phyloP scores from a whole-genome alignment of 2,888 invertebrate genomes.

The Acronicta alni region DNA sequence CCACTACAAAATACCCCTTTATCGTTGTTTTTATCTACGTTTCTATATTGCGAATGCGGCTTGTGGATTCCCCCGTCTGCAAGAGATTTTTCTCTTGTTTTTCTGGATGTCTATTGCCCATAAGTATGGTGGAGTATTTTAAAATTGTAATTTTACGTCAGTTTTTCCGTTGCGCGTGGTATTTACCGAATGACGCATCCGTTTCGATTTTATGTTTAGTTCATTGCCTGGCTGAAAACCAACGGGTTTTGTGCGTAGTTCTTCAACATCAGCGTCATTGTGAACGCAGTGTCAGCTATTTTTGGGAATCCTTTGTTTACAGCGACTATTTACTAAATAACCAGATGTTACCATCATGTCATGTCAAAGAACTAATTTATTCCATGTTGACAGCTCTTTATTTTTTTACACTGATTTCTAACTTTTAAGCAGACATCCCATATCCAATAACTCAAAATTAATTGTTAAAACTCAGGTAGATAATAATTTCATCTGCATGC shows the following conservation, averaged over 20 bases:
- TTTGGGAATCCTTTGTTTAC: conserved; percentile 69
- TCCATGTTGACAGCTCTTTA: conserved; percentile 26
- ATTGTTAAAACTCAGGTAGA: too few relatives aligned
- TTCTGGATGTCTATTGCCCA: conserved; percentile 2
- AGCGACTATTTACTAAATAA: conserved; percentile 48
- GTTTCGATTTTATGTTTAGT: conserved; percentile 62
- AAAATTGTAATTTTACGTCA: conserved; percentile 18
- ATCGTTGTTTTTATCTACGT: conserved; percentile 38
- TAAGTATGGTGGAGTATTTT: background rate
- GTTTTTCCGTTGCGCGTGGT: conserved; percentile 42
- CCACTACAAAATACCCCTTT: conserved; percentile 2
- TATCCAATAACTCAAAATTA: too few relatives aligned
- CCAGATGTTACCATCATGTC: conserved; percentile 34
- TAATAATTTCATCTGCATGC: conserved; percentile 53
- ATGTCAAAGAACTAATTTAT: conserved; percentile 24
- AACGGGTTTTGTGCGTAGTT: conserved; percentile 70
- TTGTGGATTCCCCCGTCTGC: conserved; percentile 49
- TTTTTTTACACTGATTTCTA: background rate
- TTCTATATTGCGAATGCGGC: conserved; percentile 57
- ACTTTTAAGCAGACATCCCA: background rate
- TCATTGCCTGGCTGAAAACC: conserved; percentile 63
- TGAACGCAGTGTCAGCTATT: conserved; percentile 62
- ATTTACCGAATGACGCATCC: conserved; percentile 64
- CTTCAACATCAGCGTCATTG: conserved; percentile 63
- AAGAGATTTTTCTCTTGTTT: conserved; percentile 29